Percentiles rank a stretch among this genome's conserved stretches.
phyloP scores from a whole-genome alignment of 1,140 invertebrate genomes.

The Orchestia grillus region DNA sequence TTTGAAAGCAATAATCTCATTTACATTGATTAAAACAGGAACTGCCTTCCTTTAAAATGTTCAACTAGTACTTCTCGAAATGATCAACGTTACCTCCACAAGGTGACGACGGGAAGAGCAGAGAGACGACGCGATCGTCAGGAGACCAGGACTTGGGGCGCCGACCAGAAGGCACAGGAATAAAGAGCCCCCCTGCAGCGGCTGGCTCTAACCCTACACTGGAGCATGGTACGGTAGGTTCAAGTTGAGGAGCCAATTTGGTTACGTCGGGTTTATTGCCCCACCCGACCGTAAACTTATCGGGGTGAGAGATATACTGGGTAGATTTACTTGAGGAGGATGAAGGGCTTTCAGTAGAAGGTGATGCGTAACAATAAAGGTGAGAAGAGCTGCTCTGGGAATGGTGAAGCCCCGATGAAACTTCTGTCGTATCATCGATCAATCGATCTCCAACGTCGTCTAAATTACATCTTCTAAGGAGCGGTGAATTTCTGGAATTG shows the following conservation, averaged over 20 bases:
- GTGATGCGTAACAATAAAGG: conserved; percentile 14
- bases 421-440: neutral
- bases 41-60: neutral
- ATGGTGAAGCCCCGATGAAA: neutral
- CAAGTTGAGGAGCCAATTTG: neutral
- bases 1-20: neutral
- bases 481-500: neutral
- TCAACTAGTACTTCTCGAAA: neutral
- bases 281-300: neutral
- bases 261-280: neutral
- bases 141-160: conserved; percentile 88
- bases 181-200: neutral
- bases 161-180: conserved; percentile 61
- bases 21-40: neutral
- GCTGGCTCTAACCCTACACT: neutral
- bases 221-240: neutral
- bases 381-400: conserved; percentile 46
- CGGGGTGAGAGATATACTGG: neutral
- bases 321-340: neutral
- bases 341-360: neutral
- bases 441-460: neutral
- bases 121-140: conserved; percentile 76
- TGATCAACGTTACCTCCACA: conserved; percentile 16
- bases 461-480: neutral
- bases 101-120: conserved; percentile 65